Base-by-base conservation (phyloP, 2,797 vertebrate species). In the Acanthurus tractus region DNA sequence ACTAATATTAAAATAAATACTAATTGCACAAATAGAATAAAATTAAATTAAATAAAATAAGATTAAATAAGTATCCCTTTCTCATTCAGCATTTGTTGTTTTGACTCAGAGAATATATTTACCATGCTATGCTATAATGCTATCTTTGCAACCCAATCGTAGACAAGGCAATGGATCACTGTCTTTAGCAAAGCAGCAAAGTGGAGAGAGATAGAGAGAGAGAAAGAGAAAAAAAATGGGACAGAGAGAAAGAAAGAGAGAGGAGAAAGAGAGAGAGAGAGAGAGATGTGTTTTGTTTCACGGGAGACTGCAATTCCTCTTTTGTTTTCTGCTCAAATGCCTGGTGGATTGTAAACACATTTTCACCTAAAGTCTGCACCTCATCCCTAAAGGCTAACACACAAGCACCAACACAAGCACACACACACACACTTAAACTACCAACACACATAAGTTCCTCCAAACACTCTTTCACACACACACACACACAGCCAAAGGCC, bases 321-420 rank as follows among this genome's bases (percentile, higher is more conserved):
- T 82, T 83, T 85, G 85, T 89, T 89, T 89, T 78, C 76, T 85
- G 54, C 66, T 86, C 62, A 79, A 82, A 76, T 34, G 79, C 81
- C 70, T 57, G 55, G 69, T 84, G 84, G 83, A 88, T 76, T 87
- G 80, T 59, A 88, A 89, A 90, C 78, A 83, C 81, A 85, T 88
- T 92, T 89, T 75, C 79, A 83, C 71, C 76, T 57, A 65, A 68
- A 76, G 74, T 82, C 69, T 76, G 74, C 73, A 72, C 64, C 63
- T 80, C 76, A 61, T 74, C 76, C 75, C 82, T 58, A 58, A 82
- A 53, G 79, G 72, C 81, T 74, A 34, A 34, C 34, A 54, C 50
- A 68, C 62, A 78, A 14, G 3, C 58, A 38, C n/a, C 66, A 10
- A 48, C 61, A 34, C 22, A 25, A 50, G 7, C 23, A 69, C 25